Evolutionary conservation across 1,140 invertebrate genomes (phyloP).

Genomic region (Leguminivora glycinivorella): DNA sequence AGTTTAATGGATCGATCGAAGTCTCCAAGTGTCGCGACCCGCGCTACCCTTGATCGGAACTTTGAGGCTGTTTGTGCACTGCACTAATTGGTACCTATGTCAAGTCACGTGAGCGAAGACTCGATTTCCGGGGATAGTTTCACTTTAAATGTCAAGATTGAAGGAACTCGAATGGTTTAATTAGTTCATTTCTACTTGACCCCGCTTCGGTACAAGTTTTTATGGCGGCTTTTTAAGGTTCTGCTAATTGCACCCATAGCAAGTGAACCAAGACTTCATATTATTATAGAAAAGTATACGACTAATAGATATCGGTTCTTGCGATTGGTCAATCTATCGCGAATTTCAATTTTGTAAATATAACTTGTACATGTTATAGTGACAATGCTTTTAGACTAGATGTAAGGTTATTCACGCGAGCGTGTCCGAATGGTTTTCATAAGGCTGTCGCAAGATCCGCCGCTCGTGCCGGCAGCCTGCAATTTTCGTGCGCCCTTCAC

Average conservation of each 20-base stretch:
- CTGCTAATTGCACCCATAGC: too few species aligned
- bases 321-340: neutral
- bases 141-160: conserved; percentile 10
- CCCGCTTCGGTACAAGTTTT: neutral
- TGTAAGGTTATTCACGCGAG: conserved; percentile 14
- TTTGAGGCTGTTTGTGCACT: neutral
- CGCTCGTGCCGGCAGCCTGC: neutral
- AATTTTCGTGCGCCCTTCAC: conserved; percentile 23
- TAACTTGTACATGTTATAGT: neutral
- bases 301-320: neutral
- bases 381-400: neutral
- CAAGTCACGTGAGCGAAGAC: neutral
- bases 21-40: neutral
- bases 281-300: neutral
- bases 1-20: neutral
- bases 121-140: neutral
- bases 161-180: neutral
- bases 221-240: neutral
- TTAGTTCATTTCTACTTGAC: conserved; percentile 3
- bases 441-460: conserved; percentile 18
- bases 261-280: neutral
- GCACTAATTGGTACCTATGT: neutral
- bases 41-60: neutral
- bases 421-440: conserved; percentile 22
- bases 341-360: neutral